Base-by-base conservation (phyloP, 2,888 invertebrate species). In the Eupeodes luniger region DNA sequence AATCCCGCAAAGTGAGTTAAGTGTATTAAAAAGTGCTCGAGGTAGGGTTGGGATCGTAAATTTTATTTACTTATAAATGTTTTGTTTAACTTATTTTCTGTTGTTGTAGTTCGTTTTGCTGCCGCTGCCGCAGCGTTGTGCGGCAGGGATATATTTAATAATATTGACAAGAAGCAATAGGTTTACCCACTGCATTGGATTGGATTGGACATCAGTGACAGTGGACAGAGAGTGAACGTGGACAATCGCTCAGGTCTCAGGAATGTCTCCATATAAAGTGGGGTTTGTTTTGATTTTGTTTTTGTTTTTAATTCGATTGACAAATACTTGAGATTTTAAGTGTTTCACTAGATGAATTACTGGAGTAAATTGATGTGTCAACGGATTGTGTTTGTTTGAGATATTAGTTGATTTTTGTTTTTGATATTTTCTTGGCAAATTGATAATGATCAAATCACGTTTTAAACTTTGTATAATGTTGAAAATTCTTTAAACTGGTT, bases 11-110 rank as follows among this genome's bases (percentile, higher is more conserved):
- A 66, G 77, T 78, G 85, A 85, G 74, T 75, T 85, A 85, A 85
- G 85, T 78, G 78, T 85, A 82, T 82, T 85, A 82, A 85, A 78
- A 78, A 72, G 77, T 82, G 77, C 67, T 72, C 81, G 74, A 77
- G 34, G 72, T 59, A 82, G 75, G 74, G 67, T 49, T 74, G 81
- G 27, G 57, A 61, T 49, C 49, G 64, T 47, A 51, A 72, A 59
- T 72, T 72, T 59, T 72, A 59, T 59, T 72, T 75, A 66, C 66
- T 64, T 64, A 79, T 51, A 79, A 67, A 27, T 59, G 44, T 78
- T 78, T 69, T 59, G 40, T 79, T 79, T 70, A 27, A 59, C 34
- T 57, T 67, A 59, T 72, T 70, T 44, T 19, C 66, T 76, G 4
- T 36, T 36, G n/a, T 62, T 40, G 40, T n/a, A 61, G 47, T 72